Base-by-base conservation (phyloP, 2,797 vertebrate species). In the Melanotaenia boesemani region DNA sequence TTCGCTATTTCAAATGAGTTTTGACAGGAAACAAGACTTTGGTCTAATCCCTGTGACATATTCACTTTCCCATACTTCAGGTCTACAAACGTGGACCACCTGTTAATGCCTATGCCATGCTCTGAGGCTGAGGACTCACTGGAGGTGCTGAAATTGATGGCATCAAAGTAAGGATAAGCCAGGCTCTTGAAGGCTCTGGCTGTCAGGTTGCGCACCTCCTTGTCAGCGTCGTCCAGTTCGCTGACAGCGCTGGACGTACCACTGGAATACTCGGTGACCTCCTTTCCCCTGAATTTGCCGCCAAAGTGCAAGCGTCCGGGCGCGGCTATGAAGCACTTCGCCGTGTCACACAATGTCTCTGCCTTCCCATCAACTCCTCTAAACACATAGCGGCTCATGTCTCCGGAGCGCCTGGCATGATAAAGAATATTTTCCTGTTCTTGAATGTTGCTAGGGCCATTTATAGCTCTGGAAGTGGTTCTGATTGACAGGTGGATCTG, bases 401-500 rank as follows among this genome's bases (percentile, higher is more conserved):
- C 96, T 88, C 94, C 88, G 85, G 95, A 91, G 94, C 94, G 95
- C 94, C 94, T 94, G 95, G 94, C 94, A 89, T 94, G 94, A 80
- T 93, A 90, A 87, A 92, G 79, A 78, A 89, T 93, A 92, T 95
- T 96, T 92, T 91, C 95, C 93, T 94, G 93, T 87, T 93, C 94
- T 75, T 88, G 95, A 90, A 87, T 88, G 95, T 88, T 92, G 95
- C 95, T 90, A 83, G 93, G 95, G 94, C 96, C 97, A 94, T 97
- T 97, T 96, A 98, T 97, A 96, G 97, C 94, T 89, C 95, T 92
- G 91, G 97, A 96, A 82, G 96, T 94, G 64, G 96, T 91, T 85
- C 94, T 97, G 96, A 98, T 97, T 96, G 97, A 98, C 96, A 98
- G 95, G 94, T 95, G 97, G 93, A 98, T 96, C 95, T 97, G 97